Percentiles rank a stretch among this genome's conserved stretches.
These are phyloP conservation scores for Drosophila tropicalis DNA, from an alignment of 1,140 invertebrate genomes.

Conservation along the genomic window DNA sequence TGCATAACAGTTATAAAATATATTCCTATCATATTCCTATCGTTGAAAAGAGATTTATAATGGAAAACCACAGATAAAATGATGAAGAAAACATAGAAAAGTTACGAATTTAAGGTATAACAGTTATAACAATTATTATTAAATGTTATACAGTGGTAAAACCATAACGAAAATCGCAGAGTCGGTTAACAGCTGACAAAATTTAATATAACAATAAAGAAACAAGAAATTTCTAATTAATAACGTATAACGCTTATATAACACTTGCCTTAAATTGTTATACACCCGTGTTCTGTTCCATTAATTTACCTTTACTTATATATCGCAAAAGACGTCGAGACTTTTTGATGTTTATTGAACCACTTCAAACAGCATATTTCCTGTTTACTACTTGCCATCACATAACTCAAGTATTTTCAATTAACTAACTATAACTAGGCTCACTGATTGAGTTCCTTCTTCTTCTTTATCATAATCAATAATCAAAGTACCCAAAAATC, in stretches of 20 bases:
- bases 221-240: too few relatives aligned
- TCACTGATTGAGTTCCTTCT: not conserved
- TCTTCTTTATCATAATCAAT: not conserved
- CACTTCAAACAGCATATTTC: constrained; percentile 9
- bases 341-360: not conserved
- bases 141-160: too few relatives aligned
- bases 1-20: too few relatives aligned
- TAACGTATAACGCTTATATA: too few relatives aligned
- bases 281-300: not conserved
- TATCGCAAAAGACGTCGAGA: not conserved
- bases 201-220: not conserved
- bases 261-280: too few relatives aligned
- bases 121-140: not conserved
- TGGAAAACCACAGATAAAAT: not conserved
- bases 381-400: constrained; percentile 1
- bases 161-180: too few relatives aligned
- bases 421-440: constrained; percentile 1
- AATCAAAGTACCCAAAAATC: constrained; percentile 4
- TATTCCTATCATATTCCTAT: too few relatives aligned
- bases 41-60: not conserved
- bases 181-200: not conserved
- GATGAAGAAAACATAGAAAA: not conserved
- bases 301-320: too few relatives aligned
- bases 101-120: too few relatives aligned
- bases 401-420: constrained; percentile 4